Percentiles rank a stretch among this genome's conserved stretches.
Evolutionary conservation across 2,797 vertebrate species (phyloP).

Genomic region (Toxotes lorentzi): DNA sequence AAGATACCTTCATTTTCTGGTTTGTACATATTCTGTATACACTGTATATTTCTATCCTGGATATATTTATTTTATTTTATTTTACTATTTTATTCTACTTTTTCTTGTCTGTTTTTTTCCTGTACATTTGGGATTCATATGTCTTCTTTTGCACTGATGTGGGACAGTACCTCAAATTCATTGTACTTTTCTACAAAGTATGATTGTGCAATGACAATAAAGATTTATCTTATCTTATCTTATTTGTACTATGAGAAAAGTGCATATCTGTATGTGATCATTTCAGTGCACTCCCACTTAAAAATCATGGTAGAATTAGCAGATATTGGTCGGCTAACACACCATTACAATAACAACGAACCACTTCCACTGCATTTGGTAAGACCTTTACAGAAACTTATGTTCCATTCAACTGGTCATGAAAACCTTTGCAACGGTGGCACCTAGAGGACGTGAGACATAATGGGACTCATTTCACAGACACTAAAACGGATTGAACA

Average conservation of each 20-base stretch:
- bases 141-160: too few species aligned
- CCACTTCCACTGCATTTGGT: neutral
- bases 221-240: too few species aligned
- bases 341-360: slow-evolving; percentile 21
- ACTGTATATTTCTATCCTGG: too few species aligned
- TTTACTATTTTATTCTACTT: too few species aligned
- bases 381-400: neutral
- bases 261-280: neutral
- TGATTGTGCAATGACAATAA: too few species aligned
- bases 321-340: neutral
- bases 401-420: slow-evolving; percentile 7
- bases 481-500: neutral
- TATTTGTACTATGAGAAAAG: neutral
- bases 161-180: too few species aligned
- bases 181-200: too few species aligned
- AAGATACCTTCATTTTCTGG: too few species aligned
- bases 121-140: too few species aligned
- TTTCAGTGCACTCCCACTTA: neutral
- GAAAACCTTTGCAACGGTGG: slow-evolving; percentile 45
- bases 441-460: slow-evolving; percentile 52
- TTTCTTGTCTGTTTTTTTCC: too few species aligned
- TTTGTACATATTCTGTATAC: too few species aligned
- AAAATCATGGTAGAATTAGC: neutral
- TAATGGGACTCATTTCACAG: slow-evolving; percentile 21
- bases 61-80: too few species aligned